phyloP scores from a whole-genome alignment of 1,140 invertebrate genomes.

The Agrypnia vestita region DNA sequence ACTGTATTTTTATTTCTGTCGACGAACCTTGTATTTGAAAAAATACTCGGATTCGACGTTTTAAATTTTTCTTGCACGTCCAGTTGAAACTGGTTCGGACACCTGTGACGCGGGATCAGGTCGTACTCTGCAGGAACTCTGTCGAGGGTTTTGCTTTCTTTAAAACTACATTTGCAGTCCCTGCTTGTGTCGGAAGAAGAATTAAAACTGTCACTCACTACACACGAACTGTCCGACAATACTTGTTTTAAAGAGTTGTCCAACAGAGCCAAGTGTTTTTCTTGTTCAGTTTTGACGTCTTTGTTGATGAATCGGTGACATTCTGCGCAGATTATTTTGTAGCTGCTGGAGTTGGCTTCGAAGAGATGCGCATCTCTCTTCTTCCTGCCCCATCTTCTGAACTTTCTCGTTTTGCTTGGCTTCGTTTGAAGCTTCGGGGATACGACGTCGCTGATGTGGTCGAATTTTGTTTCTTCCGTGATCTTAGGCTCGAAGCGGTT shows the following conservation, averaged over 20 bases:
- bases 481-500: slow-evolving; percentile 42
- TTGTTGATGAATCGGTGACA: slow-evolving; percentile 56
- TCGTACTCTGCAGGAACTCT: slow-evolving; percentile 44
- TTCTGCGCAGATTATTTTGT: slow-evolving; percentile 55
- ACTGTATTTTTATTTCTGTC: slow-evolving; percentile 27
- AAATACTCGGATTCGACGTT: slow-evolving; percentile 13
- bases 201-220: slow-evolving; percentile 31
- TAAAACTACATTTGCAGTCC: slow-evolving; percentile 21
- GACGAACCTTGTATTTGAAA: slow-evolving; percentile 12
- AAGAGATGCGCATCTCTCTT: slow-evolving; percentile 36
- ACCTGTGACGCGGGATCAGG: slow-evolving; percentile 55
- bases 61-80: slow-evolving; percentile 5
- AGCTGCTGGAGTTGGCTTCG: slow-evolving; percentile 24
- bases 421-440: slow-evolving; percentile 1
- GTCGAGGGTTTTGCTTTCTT: background rate
- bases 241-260: background rate
- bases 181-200: slow-evolving; percentile 38
- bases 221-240: slow-evolving; percentile 26
- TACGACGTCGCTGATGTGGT: slow-evolving; percentile 36
- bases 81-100: slow-evolving; percentile 51
- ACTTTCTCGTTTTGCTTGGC: slow-evolving; percentile 45
- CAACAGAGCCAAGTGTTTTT: slow-evolving; percentile 35
- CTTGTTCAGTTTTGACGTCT: slow-evolving; percentile 40
- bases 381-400: slow-evolving; percentile 53
- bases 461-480: slow-evolving; percentile 36